Evolutionary conservation across 2,888 invertebrate genomes (phyloP).

Genomic region (Macrostomum cliftonense): DNA sequence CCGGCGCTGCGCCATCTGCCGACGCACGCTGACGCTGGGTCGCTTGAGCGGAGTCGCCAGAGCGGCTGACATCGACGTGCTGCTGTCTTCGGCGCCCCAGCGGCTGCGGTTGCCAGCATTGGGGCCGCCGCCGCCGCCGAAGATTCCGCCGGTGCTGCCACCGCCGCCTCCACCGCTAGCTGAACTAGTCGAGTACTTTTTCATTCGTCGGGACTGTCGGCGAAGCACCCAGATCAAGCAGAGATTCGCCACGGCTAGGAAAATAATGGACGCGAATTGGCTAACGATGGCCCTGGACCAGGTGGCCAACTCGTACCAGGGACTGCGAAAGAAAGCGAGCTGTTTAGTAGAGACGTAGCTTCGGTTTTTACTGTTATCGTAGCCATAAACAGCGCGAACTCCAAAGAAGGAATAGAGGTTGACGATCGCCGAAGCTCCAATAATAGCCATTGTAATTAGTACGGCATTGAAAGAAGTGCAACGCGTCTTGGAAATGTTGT

Average conservation of each 20-base stretch:
- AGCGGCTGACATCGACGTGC: too few relatives aligned
- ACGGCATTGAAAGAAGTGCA: constrained; percentile 3
- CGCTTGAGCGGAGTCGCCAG: not conserved
- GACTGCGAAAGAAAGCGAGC: not conserved
- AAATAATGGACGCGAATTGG: not conserved
- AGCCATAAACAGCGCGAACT: not conserved
- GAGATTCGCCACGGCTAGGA: constrained; percentile 4
- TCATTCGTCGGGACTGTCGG: not conserved
- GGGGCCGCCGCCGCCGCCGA: too few relatives aligned
- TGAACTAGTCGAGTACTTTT: too few relatives aligned
- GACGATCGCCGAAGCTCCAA: not conserved
- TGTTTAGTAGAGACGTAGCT: not conserved
- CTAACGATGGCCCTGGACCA: constrained; percentile 4
- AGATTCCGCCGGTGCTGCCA: too few relatives aligned
- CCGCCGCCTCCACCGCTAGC: too few relatives aligned
- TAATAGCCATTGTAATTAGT: not conserved
- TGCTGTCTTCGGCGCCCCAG: too few relatives aligned
- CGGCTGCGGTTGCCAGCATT: too few relatives aligned
- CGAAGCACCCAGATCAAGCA: not conserved
- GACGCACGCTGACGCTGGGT: not conserved
- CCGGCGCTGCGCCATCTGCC: constrained; percentile 3
- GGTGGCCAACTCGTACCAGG: not conserved
- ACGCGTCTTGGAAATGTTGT: constrained; percentile 3
- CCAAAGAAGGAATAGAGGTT: constrained; percentile 5
- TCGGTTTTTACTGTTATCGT: not conserved